These are phyloP conservation scores for Poeciliopsis retropinna DNA, from an alignment of 2,113 vertebrate genomes.

Conservation along the genomic window DNA sequence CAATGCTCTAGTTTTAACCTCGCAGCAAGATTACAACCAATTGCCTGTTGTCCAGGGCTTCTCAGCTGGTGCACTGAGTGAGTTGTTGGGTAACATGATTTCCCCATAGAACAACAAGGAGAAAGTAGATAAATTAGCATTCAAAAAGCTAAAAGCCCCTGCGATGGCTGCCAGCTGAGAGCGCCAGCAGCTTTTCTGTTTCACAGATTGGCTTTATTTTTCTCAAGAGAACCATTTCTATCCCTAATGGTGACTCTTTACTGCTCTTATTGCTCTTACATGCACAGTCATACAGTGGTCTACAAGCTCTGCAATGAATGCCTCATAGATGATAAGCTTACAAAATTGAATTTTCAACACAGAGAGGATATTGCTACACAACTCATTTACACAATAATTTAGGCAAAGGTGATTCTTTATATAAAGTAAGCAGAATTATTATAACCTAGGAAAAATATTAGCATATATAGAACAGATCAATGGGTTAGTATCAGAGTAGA, in stretches of 20 bases:
- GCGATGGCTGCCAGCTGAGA: slow-evolving; percentile 50
- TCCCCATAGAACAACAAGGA: slow-evolving; percentile 66
- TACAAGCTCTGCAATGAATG: slow-evolving; percentile 31
- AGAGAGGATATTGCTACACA: slow-evolving; percentile 6
- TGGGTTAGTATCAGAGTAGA: slow-evolving; percentile 20
- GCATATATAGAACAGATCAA: slow-evolving; percentile 4
- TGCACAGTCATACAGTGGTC: slow-evolving; percentile 32
- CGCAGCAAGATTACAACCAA: slow-evolving; percentile 65
- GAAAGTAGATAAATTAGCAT: slow-evolving; percentile 74
- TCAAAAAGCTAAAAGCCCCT: slow-evolving; percentile 70
- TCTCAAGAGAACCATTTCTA: slow-evolving; percentile 69
- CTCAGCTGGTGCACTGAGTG: slow-evolving; percentile 44
- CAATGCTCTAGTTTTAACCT: slow-evolving; percentile 61
- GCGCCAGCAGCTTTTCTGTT: slow-evolving; percentile 54
- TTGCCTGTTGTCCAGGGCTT: slow-evolving; percentile 63
- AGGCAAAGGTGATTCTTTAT: slow-evolving; percentile 8
- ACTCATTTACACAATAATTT: slow-evolving; percentile 34
- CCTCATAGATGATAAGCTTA: slow-evolving; percentile 22
- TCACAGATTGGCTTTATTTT: slow-evolving; percentile 68
- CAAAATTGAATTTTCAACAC: slow-evolving; percentile 36
- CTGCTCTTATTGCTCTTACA: slow-evolving; percentile 51
- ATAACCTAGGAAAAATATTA: slow-evolving; percentile 3
- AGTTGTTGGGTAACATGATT: slow-evolving; percentile 66
- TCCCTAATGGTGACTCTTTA: slow-evolving; percentile 53
- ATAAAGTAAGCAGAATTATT: slow-evolving; percentile 14